phyloP scores from a whole-genome alignment of 2,113 vertebrate genomes.

The Neomonachus schauinslandi region DNA sequence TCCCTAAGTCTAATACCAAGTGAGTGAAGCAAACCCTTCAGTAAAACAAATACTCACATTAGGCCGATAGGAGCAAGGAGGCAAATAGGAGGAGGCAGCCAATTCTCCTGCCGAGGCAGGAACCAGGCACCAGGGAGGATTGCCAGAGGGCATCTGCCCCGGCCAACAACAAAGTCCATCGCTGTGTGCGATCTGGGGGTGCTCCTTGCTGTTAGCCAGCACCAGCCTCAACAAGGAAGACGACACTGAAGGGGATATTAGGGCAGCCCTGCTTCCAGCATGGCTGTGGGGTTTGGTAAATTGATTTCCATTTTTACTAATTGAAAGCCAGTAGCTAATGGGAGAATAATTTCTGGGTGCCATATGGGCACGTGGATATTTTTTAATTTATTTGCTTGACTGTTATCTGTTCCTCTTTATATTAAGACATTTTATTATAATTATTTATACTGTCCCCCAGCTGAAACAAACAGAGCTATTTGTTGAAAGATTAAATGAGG shows the following conservation, averaged over 20 bases:
- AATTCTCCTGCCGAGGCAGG: conserved; percentile 47
- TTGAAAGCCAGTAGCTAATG: conserved; percentile 73
- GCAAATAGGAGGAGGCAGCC: conserved; percentile 67
- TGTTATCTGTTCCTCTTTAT: conserved; percentile 75
- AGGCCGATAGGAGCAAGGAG: conserved; percentile 32
- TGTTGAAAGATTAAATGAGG: conserved; percentile 81
- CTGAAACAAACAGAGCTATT: conserved; percentile 81
- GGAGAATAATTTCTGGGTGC: conserved; percentile 78
- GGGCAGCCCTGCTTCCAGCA: conserved; percentile 49
- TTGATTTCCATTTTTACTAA: conserved; percentile 79
- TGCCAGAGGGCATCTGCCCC: conserved; percentile 19
- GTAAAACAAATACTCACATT: conserved; percentile 68
- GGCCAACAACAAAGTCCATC: conserved; percentile 25
- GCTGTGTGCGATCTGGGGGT: not conserved
- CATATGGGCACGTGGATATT: conserved; percentile 80
- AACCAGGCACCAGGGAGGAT: conserved; percentile 44
- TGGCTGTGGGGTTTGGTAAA: conserved; percentile 70
- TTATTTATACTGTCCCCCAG: conserved; percentile 75
- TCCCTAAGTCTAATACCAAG: conserved; percentile 69
- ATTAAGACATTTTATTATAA: conserved; percentile 77
- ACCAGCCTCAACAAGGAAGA: conserved; percentile 23
- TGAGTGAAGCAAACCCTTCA: conserved; percentile 70
- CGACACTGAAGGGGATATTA: conserved; percentile 37
- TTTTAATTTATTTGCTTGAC: conserved; percentile 78
- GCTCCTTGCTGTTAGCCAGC: not conserved